A percentile compares a stretch with the other conserved stretches of the same genome.
Evolutionary conservation across 2,797 vertebrate genomes (phyloP).

Genomic region (Kryptopterus vitreolus): DNA sequence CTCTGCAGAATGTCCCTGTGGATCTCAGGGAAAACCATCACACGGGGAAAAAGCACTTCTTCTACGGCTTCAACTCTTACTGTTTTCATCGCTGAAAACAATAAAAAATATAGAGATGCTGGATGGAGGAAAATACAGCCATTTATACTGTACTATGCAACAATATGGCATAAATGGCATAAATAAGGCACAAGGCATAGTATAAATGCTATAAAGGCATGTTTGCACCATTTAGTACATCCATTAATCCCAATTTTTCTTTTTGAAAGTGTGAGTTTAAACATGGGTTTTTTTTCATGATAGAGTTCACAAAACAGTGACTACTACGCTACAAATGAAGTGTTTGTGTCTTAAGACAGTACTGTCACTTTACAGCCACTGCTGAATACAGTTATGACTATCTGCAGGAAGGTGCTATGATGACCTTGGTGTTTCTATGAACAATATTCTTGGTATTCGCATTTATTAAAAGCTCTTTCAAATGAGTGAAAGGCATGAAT

Average conservation of each 20-base stretch:
- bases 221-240: neutral
- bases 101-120: neutral
- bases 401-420: constrained; percentile 21
- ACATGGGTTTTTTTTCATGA: neutral
- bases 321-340: neutral
- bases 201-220: neutral
- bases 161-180: too few relatives aligned
- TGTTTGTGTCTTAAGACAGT: neutral
- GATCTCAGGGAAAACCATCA: constrained; percentile 73
- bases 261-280: neutral
- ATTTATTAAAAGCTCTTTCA: constrained; percentile 42
- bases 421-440: constrained; percentile 38
- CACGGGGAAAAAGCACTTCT: constrained; percentile 73
- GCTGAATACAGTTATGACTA: constrained; percentile 23
- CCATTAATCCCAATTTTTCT: neutral
- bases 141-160: too few relatives aligned
- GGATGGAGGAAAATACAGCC: neutral
- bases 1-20: constrained; percentile 60
- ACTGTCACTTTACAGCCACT: neutral
- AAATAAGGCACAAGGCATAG: too few relatives aligned
- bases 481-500: constrained; percentile 34
- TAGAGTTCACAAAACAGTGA: neutral
- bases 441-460: constrained; percentile 34
- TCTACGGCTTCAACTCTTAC: constrained; percentile 74
- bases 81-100: constrained; percentile 70